Conservation (phyloP, 2,797 vertebrate genomes). For the Pantherophis alleghaniensis region DNA sequence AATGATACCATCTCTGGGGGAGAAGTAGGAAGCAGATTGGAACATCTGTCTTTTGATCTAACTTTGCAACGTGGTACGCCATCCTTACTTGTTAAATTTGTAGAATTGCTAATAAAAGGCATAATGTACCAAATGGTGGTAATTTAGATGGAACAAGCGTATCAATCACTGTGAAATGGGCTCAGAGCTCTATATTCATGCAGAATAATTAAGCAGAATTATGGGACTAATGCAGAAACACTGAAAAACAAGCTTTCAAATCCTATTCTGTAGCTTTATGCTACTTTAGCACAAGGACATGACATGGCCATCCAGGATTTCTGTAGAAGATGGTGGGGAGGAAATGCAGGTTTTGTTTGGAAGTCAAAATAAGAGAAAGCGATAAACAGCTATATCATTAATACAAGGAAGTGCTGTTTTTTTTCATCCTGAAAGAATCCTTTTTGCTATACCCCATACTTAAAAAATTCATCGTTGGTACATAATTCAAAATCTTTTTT, state of each 20-base stretch:
- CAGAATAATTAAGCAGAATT: conserved; percentile 58
- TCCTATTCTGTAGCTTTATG: conserved; percentile 37
- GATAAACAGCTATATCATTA: neutral
- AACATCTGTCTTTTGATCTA: conserved; percentile 52
- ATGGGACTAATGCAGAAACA: conserved; percentile 54
- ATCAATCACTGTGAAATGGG: conserved; percentile 56
- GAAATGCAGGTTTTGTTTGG: conserved; percentile 19
- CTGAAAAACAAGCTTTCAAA: conserved; percentile 54
- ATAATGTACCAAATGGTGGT: conserved; percentile 61
- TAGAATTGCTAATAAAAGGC: conserved; percentile 62
- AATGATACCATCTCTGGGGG: conserved; percentile 35
- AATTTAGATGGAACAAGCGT: conserved; percentile 62
- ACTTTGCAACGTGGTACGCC: conserved; percentile 44
- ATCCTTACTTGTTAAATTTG: conserved; percentile 60
- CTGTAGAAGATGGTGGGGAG: conserved; percentile 38
- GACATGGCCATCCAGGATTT: conserved; percentile 50
- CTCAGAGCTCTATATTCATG: conserved; percentile 62
- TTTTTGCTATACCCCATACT: neutral
- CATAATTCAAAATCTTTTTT: neutral
- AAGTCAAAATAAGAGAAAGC: conserved; percentile 9
- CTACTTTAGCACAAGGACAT: conserved; percentile 52
- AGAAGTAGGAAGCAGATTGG: conserved; percentile 36
- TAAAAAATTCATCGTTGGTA: neutral
- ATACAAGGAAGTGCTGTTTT: no score
- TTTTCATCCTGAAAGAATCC: neutral